Evolutionary conservation across 2,113 vertebrate species (phyloP).

Genomic region (Cynoglossus semilaevis): DNA sequence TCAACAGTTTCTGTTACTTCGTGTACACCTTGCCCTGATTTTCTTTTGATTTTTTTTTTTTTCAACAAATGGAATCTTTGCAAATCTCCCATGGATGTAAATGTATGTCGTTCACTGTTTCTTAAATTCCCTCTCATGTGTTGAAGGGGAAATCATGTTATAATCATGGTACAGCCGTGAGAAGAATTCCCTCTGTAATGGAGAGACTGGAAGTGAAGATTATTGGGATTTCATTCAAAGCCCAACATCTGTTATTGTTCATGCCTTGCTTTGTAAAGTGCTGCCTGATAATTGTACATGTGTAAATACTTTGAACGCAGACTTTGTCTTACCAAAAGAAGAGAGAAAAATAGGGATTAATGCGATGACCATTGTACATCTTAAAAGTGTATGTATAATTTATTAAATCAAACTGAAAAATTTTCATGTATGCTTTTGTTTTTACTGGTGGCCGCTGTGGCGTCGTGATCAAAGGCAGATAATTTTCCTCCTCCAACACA

Average conservation of each 20-base stretch:
- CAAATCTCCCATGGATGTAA: constrained; percentile 48
- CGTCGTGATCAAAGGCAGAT: too few relatives aligned
- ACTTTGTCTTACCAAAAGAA: constrained; percentile 74
- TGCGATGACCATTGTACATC: constrained; percentile 94
- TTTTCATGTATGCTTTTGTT: constrained; percentile 37
- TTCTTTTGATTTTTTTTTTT: constrained; percentile 62
- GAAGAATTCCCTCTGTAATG: constrained; percentile 17
- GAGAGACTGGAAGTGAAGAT: constrained; percentile 13
- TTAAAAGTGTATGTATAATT: constrained; percentile 92
- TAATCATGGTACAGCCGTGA: constrained; percentile 36
- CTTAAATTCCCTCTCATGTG: constrained; percentile 17
- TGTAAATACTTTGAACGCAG: constrained; percentile 87
- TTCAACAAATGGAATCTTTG: constrained; percentile 30
- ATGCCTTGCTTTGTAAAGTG: constrained; percentile 75
- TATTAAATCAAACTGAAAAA: constrained; percentile 98
- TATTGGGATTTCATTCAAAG: constrained; percentile 60
- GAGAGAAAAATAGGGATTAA: constrained; percentile 77
- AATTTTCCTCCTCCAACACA: too few relatives aligned
- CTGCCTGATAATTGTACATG: constrained; percentile 89
- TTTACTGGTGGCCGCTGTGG: too few relatives aligned
- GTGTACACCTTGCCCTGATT: constrained; percentile 1
- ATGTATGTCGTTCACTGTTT: constrained; percentile 44
- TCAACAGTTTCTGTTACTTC: constrained; percentile 30
- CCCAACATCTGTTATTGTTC: constrained; percentile 67
- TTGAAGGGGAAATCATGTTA: constrained; percentile 36